Conservation (phyloP, 2,113 vertebrate species). For the Psittacula cyanocephala region DNA sequence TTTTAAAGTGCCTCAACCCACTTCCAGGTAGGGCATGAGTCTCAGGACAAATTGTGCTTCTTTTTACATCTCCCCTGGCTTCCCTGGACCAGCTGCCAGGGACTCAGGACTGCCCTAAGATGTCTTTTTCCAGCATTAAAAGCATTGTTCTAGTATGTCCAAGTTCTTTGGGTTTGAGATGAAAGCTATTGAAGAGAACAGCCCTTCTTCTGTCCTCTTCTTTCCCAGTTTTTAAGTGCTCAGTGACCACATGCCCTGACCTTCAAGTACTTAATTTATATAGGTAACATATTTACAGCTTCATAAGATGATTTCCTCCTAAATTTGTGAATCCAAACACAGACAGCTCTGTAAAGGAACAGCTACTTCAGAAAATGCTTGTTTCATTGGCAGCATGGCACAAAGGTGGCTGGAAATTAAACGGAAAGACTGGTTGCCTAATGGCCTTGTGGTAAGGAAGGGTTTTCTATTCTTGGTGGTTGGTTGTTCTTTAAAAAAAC, state of each 20-base stretch:
- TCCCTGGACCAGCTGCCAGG: neutral
- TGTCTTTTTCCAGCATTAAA: neutral
- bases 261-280: neutral
- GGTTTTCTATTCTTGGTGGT: neutral
- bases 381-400: neutral
- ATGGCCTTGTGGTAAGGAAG: neutral
- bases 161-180: neutral
- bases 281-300: neutral
- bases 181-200: neutral
- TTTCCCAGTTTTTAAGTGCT: neutral
- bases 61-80: neutral
- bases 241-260: neutral
- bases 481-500: neutral
- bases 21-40: neutral
- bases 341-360: neutral
- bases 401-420: neutral
- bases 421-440: neutral
- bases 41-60: neutral
- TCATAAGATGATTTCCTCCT: neutral
- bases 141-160: neutral
- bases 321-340: neutral
- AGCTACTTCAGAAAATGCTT: rapidly evolving
- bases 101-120: neutral
- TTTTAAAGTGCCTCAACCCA: neutral
- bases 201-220: neutral